Conservation (phyloP, 2,113 vertebrate genomes). For the Cyprinus carpio region DNA sequence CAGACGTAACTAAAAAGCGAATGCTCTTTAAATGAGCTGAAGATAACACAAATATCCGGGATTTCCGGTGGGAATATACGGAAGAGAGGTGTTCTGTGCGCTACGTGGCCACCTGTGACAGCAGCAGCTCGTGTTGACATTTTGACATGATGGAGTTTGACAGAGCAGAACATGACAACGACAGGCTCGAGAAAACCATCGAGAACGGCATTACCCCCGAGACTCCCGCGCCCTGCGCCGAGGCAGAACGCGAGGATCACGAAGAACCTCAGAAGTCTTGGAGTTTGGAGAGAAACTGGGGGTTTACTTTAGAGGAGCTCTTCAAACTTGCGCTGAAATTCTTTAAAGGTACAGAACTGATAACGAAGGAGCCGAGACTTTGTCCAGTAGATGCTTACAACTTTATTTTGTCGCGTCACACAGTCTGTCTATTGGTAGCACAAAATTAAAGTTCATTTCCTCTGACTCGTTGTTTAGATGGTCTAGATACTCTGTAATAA, state of each 20-base stretch:
- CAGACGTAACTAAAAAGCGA: not conserved
- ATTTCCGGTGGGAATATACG: constrained; percentile 53
- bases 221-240: not conserved
- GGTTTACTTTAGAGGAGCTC: constrained; percentile 86
- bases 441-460: not conserved
- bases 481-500: not conserved
- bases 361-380: not conserved
- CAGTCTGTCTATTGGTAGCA: not conserved
- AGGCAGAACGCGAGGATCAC: not conserved
- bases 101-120: constrained; percentile 53
- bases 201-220: not conserved
- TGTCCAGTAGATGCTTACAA: not conserved
- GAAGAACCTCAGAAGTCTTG: constrained; percentile 8
- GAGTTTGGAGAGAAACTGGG: constrained; percentile 85
- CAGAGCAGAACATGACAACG: not conserved
- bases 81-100: constrained; percentile 38
- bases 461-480: not conserved
- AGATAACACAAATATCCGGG: constrained; percentile 36
- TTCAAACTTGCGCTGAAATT: constrained; percentile 90
- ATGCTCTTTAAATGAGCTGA: not conserved
- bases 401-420: not conserved
- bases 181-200: not conserved
- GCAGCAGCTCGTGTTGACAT: constrained; percentile 4
- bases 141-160: constrained; percentile 33
- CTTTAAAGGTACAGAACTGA: constrained; percentile 82